A percentile compares a stretch with the other conserved stretches of the same genome.
Evolutionary conservation across 2,888 invertebrate genomes (phyloP).

Genomic region (Brachyptera risi): DNA sequence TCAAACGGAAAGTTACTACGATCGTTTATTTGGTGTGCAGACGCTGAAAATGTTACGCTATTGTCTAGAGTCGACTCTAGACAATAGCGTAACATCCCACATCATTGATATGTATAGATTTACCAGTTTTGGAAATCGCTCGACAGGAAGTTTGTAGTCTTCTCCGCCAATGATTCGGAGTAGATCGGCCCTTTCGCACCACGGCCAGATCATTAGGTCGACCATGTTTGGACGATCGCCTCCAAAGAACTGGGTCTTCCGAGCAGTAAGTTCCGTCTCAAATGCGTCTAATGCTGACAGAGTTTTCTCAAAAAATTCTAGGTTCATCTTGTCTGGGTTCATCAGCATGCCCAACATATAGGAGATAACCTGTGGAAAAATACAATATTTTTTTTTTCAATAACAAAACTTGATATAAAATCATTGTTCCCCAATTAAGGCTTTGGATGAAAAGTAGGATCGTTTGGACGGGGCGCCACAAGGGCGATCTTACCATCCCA

Average conservation of each 20-base stretch:
- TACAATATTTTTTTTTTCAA: background rate
- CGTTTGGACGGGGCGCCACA: too few relatives aligned
- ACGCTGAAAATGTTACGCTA: background rate
- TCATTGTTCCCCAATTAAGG: too few relatives aligned
- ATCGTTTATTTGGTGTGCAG: too few relatives aligned
- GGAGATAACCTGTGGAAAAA: constrained; percentile 18
- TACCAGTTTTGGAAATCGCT: constrained; percentile 64
- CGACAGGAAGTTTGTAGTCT: constrained; percentile 59
- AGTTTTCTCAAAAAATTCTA: constrained; percentile 49
- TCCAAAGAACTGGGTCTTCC: constrained; percentile 62
- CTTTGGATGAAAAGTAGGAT: too few relatives aligned
- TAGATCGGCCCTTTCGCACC: constrained; percentile 40
- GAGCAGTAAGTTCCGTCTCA: constrained; percentile 59
- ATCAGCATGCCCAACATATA: constrained; percentile 33
- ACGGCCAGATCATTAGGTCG: constrained; percentile 43
- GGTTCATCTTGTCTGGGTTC: constrained; percentile 40
- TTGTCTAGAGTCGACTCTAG: background rate
- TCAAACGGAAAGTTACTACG: too few relatives aligned
- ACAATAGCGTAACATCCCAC: background rate
- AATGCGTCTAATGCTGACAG: constrained; percentile 58
- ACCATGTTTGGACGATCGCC: constrained; percentile 40
- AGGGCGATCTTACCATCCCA: too few relatives aligned
- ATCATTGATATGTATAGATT: constrained; percentile 33
- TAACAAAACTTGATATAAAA: too few relatives aligned
- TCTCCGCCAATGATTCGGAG: constrained; percentile 57